Base-by-base conservation (phyloP, 2,888 invertebrate species). In the Meghimatium bilineatum region DNA sequence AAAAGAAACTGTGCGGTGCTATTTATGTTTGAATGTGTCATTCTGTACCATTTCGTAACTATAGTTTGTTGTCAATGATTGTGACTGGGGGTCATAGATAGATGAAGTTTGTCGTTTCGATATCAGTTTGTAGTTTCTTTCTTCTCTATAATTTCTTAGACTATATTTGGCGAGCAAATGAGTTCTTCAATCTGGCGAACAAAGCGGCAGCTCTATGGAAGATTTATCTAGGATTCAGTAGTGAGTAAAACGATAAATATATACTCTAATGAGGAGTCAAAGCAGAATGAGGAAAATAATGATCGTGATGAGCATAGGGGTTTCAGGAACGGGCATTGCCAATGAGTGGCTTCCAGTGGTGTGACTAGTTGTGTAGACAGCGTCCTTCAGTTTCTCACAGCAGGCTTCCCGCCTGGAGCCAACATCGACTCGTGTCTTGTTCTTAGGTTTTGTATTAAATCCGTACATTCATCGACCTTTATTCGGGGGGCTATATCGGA, bases 391-490 rank as follows among this genome's bases (percentile, higher is more conserved):
- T n/a, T 60, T 26, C 38, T 63, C 75, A 75, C 63, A 26, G 44
- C 63, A 67, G 78, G 78, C 44, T 78, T 78, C 78, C 67, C 32
- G 78, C 78, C 78, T 66, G 38, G 44, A 78, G 78, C 78, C 67
- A 78, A 49, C 78, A 66, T 78, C 44, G 78, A 49, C 78, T 78
- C 78, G 44, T 66, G 78, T 67, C 23, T 67, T 78, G 66, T 67
- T 78, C 67, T 14, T 49, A n/a, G 77, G 20, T 63, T 26, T 66
- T 29, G 78, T 67, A 78, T 78, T 71, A 71, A 80, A 80, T 74
- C 38, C 81, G 81, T 74, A 63, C 81, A 60, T 81, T 81, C 74
- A 63, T 32, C 81, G 74, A 81, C 81, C 81, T 72, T 74, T 60
- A 56, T 63, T 63, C 49, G 34, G 26, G 36, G 44, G 74, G 74